A percentile compares a stretch with the other conserved stretches of the same genome.
Conservation (phyloP, 2,888 invertebrate genomes). For the Phortica magna region DNA sequence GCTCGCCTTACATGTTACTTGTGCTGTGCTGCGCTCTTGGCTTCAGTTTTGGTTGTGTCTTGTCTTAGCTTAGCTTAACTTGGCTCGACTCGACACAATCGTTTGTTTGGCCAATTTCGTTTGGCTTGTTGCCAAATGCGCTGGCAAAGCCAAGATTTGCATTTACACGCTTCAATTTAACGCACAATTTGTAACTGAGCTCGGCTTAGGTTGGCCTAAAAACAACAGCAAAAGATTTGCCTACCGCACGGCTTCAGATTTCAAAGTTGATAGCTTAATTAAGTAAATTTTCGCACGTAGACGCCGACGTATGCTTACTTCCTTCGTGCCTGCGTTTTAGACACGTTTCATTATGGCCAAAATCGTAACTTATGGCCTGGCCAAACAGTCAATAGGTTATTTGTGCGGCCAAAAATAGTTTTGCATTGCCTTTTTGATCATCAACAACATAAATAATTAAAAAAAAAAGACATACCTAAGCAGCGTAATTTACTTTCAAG, state of each 20-base stretch:
- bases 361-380: constrained; percentile 9
- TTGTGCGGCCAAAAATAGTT: background rate
- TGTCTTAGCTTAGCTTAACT: constrained; percentile 35
- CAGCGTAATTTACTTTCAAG: background rate
- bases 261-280: constrained; percentile 58
- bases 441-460: background rate
- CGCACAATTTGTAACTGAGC: constrained; percentile 68
- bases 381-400: constrained; percentile 23
- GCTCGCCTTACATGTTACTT: constrained; percentile 34
- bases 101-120: constrained; percentile 2
- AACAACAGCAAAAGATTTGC: constrained; percentile 38
- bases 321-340: background rate
- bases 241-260: constrained; percentile 46
- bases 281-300: constrained; percentile 66
- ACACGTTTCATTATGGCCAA: background rate
- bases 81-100: constrained; percentile 31
- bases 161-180: constrained; percentile 70
- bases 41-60: constrained; percentile 40
- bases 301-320: background rate
- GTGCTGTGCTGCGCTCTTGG: constrained; percentile 6
- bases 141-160: constrained; percentile 61
- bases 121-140: constrained; percentile 60
- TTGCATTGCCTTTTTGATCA: background rate
- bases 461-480: background rate
- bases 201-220: constrained; percentile 50